These are phyloP conservation scores for Menidia menidia DNA, from an alignment of 2,797 vertebrate genomes.

Conservation along the genomic window DNA sequence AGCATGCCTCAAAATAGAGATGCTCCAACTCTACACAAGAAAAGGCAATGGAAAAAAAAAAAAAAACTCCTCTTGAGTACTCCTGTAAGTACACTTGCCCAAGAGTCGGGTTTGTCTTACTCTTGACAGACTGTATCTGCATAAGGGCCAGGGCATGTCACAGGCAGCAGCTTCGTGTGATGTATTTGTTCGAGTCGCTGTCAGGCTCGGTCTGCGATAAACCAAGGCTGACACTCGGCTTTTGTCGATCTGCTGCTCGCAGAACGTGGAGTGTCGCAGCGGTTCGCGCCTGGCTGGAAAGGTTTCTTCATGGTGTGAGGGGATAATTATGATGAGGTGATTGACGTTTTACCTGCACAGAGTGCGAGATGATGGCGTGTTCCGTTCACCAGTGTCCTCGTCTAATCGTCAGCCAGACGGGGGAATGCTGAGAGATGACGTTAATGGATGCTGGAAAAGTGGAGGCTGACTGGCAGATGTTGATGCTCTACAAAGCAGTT, in stretches of 20 bases:
- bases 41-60: background rate
- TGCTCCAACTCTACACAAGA: accelerated
- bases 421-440: slow-evolving; percentile 50
- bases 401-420: slow-evolving; percentile 57
- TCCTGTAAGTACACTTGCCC: slow-evolving; percentile 10
- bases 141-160: slow-evolving; percentile 19
- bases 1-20: background rate
- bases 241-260: slow-evolving; percentile 11
- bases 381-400: slow-evolving; percentile 38
- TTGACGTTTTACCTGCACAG: slow-evolving; percentile 54
- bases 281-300: slow-evolving; percentile 19
- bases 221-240: slow-evolving; percentile 21
- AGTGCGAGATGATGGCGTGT: slow-evolving; percentile 33
- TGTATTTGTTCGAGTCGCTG: slow-evolving; percentile 14
- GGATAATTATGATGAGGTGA: slow-evolving; percentile 55
- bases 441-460: slow-evolving; percentile 65
- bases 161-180: slow-evolving; percentile 29
- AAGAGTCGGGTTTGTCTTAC: slow-evolving; percentile 28
- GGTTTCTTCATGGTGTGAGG: background rate
- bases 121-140: slow-evolving; percentile 38
- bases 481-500: slow-evolving; percentile 57
- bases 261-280: background rate
- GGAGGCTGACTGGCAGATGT: slow-evolving; percentile 62
- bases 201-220: slow-evolving; percentile 24
- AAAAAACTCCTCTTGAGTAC: background rate